A percentile compares a stretch with the other conserved stretches of the same genome.
Evolutionary conservation across 1,140 invertebrate species (phyloP).

Genomic region (Caenorhabditis tropicalis): DNA sequence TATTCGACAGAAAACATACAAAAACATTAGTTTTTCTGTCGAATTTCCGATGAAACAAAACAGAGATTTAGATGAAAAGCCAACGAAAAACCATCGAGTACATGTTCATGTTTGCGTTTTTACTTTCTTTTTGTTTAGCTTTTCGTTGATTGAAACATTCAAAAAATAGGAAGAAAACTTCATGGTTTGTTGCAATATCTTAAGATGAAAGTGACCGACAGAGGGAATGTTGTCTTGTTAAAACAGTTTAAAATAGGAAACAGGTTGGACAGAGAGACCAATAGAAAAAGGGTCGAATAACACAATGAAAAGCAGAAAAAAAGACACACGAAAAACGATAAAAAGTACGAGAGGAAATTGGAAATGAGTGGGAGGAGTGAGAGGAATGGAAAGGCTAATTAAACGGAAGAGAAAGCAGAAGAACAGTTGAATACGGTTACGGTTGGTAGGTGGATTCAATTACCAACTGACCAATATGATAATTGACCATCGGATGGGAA

Average conservation of each 20-base stretch:
- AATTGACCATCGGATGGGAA: not conserved
- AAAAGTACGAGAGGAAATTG: slow-evolving; percentile 29
- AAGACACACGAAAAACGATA: slow-evolving; percentile 33
- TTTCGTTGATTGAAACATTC: not conserved
- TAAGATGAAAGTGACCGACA: slow-evolving; percentile 26
- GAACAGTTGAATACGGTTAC: slow-evolving; percentile 5
- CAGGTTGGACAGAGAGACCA: not conserved
- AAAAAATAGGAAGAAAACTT: not conserved
- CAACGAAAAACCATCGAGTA: not conserved
- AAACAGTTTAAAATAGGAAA: slow-evolving; percentile 19
- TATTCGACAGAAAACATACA: not conserved
- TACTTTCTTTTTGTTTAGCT: not conserved
- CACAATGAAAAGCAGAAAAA: slow-evolving; percentile 43
- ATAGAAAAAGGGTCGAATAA: not conserved
- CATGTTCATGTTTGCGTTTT: slow-evolving; percentile 32
- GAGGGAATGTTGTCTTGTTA: slow-evolving; percentile 29
- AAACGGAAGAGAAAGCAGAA: slow-evolving; percentile 7
- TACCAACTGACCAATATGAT: not conserved
- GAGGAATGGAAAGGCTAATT: slow-evolving; percentile 1
- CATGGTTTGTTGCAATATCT: not conserved
- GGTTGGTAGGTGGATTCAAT: not conserved
- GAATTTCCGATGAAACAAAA: slow-evolving; percentile 11
- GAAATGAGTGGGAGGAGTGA: not conserved
- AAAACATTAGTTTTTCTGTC: not conserved
- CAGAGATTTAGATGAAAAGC: not conserved